These are phyloP conservation scores for Rosalia funebris DNA, from an alignment of 2,888 invertebrate species.

Conservation along the genomic window DNA sequence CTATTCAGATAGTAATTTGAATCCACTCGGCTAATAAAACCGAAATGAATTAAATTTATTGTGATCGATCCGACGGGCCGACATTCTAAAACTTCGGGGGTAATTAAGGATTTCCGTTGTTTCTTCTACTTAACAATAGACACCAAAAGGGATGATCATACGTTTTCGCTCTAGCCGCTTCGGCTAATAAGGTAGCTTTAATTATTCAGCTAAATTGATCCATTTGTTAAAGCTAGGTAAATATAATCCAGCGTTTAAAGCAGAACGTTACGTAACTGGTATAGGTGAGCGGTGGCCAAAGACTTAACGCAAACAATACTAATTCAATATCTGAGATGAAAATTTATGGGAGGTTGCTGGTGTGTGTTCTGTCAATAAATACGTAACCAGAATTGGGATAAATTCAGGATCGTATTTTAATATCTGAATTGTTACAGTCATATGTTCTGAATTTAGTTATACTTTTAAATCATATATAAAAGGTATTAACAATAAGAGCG, in stretches of 20 bases:
- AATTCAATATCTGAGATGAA: neutral
- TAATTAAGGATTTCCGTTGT: slow-evolving; percentile 9
- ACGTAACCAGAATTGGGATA: too few relatives aligned
- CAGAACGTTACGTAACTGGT: slow-evolving; percentile 1
- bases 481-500: too few relatives aligned
- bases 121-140: slow-evolving; percentile 20
- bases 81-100: neutral
- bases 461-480: too few relatives aligned
- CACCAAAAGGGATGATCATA: slow-evolving; percentile 6
- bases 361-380: too few relatives aligned
- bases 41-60: too few relatives aligned
- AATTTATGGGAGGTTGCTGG: too few relatives aligned
- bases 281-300: slow-evolving; percentile 4
- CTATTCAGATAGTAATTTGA: too few relatives aligned
- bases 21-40: too few relatives aligned
- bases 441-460: too few relatives aligned
- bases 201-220: slow-evolving; percentile 36
- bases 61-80: neutral
- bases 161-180: slow-evolving; percentile 28
- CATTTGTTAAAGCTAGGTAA: slow-evolving; percentile 21
- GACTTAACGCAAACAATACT: slow-evolving; percentile 3
- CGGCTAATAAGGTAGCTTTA: slow-evolving; percentile 34
- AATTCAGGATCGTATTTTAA: too few relatives aligned
- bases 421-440: too few relatives aligned
- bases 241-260: slow-evolving; percentile 17